Evolutionary conservation across 2,113 vertebrate species (phyloP).

Genomic region (Strix aluco): DNA sequence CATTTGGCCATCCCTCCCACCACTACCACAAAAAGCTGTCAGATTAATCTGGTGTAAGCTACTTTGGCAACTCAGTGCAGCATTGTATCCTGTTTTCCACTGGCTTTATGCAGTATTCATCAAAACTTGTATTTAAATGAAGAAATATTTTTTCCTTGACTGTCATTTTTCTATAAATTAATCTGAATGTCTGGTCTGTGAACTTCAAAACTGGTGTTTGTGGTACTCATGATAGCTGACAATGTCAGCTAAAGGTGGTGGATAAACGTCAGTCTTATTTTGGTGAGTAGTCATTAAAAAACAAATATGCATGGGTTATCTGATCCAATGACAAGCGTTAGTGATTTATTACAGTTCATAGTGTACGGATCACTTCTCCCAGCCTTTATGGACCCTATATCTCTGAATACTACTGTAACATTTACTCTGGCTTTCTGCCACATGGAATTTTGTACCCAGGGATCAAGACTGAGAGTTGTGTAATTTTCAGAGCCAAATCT

Average conservation of each 20-base stretch:
- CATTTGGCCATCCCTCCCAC: not conserved
- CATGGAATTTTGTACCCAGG: slow-evolving; percentile 11
- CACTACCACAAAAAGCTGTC: not conserved
- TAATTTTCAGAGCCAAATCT: not conserved
- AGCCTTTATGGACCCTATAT: not conserved
- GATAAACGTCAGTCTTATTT: not conserved
- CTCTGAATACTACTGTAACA: not conserved
- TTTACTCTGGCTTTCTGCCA: slow-evolving; percentile 59
- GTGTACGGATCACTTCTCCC: not conserved
- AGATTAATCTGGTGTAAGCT: not conserved
- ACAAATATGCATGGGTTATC: not conserved
- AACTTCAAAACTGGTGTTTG: not conserved
- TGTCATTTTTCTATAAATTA: not conserved
- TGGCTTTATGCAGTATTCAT: not conserved
- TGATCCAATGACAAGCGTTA: not conserved
- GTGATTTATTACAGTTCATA: not conserved
- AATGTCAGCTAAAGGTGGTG: not conserved
- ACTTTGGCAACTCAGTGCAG: not conserved
- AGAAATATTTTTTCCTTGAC: not conserved
- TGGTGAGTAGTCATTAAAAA: not conserved
- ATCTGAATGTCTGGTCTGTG: not conserved
- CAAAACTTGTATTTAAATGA: not conserved
- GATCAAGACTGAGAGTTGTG: not conserved
- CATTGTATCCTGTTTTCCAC: not conserved
- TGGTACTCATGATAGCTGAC: not conserved